A percentile compares a stretch with the other conserved stretches of the same genome.
Evolutionary conservation across 1,140 invertebrate species (phyloP).

Genomic region (Zophobas morio): DNA sequence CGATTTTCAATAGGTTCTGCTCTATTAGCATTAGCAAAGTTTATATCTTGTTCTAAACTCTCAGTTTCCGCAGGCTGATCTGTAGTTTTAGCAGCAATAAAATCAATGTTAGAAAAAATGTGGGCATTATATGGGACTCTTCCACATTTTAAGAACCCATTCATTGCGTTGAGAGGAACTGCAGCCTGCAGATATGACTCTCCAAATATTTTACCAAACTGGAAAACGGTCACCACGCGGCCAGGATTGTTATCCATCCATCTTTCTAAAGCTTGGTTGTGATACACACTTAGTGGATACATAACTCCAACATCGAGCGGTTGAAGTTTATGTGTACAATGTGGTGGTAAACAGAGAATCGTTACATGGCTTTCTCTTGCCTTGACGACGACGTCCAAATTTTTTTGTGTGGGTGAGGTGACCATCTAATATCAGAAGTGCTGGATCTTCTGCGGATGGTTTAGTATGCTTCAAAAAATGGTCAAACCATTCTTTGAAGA

Average conservation of each 20-base stretch:
- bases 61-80: not conserved
- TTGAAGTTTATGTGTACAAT: conserved; percentile 62
- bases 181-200: conserved; percentile 61
- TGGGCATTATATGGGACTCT: conserved; percentile 58
- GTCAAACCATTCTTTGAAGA: conserved; percentile 63
- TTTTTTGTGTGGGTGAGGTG: conserved; percentile 61
- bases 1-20: not conserved
- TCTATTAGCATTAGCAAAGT: not conserved
- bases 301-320: conserved; percentile 64
- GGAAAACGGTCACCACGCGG: conserved; percentile 58
- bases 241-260: conserved; percentile 48
- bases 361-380: conserved; percentile 56
- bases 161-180: conserved; percentile 59
- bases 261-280: conserved; percentile 21
- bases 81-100: not conserved
- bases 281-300: conserved; percentile 53
- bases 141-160: conserved; percentile 60
- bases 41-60: not conserved
- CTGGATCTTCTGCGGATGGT: conserved; percentile 57
- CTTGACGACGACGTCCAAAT: conserved; percentile 57
- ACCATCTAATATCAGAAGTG: conserved; percentile 62
- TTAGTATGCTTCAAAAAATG: conserved; percentile 57
- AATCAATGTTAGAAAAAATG: conserved; percentile 38
- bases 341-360: conserved; percentile 61
- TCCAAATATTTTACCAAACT: conserved; percentile 61